phyloP scores from a whole-genome alignment of 2,888 invertebrate species.

The Philopedon plagiatum region DNA sequence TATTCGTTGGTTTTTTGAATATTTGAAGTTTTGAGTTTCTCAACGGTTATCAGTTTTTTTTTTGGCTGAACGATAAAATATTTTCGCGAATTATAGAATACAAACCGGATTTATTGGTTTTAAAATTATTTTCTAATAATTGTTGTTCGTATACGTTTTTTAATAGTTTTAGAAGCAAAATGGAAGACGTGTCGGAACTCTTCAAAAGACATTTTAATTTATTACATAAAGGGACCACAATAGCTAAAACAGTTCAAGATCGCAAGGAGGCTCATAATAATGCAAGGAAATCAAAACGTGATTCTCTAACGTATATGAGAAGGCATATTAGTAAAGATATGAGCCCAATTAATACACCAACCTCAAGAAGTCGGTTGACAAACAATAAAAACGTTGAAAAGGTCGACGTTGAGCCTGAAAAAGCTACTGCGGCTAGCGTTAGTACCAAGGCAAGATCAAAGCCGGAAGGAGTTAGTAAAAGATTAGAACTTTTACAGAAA shows the following conservation, averaged over 20 bases:
- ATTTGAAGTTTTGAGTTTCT: no score
- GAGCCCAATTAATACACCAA: constrained; percentile 48
- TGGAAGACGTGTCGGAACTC: constrained; percentile 48
- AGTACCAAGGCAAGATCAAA: background rate
- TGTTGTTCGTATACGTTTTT: background rate
- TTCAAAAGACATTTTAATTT: constrained; percentile 46
- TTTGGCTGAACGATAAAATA: no score
- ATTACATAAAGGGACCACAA: constrained; percentile 45
- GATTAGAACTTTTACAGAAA: constrained; percentile 58
- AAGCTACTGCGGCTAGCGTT: background rate
- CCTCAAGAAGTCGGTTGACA: no score
- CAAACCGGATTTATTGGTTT: no score
- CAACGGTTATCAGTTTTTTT: no score
- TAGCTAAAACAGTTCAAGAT: constrained; percentile 34
- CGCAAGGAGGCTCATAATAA: constrained; percentile 29
- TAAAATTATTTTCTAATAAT: no score
- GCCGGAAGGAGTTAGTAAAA: constrained; percentile 37
- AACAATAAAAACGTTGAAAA: background rate
- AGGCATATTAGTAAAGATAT: constrained; percentile 51
- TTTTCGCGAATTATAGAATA: no score
- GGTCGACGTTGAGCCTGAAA: background rate
- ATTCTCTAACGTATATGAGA: constrained; percentile 44
- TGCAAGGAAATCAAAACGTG: constrained; percentile 46
- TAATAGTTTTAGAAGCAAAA: background rate
- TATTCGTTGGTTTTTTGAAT: no score